phyloP scores from a whole-genome alignment of 1,140 invertebrate species.

The Drosophila obscura region DNA sequence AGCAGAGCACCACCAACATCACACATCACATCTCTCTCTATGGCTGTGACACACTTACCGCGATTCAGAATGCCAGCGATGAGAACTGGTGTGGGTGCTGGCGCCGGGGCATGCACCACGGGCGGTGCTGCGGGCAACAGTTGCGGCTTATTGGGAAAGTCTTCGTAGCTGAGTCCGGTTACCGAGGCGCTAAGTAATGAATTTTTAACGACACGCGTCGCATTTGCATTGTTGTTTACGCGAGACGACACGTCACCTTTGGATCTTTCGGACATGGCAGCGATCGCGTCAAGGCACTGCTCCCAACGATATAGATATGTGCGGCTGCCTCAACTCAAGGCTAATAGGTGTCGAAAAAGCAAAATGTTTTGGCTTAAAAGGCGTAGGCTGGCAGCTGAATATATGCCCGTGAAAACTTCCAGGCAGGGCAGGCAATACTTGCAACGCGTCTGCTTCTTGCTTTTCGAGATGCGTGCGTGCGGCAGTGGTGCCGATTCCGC shows the following conservation, averaged over 20 bases:
- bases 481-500: too few relatives aligned
- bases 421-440: slow-evolving; percentile 31
- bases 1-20: slow-evolving; percentile 42
- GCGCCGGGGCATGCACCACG: slow-evolving; percentile 68
- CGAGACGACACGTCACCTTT: slow-evolving; percentile 82
- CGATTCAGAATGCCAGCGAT: slow-evolving; percentile 74
- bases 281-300: slow-evolving; percentile 4
- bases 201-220: slow-evolving; percentile 73
- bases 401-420: slow-evolving; percentile 39
- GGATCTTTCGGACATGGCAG: slow-evolving; percentile 75
- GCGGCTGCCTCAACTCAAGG: background rate
- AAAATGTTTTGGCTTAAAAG: background rate
- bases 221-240: slow-evolving; percentile 61
- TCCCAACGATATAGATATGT: too few relatives aligned
- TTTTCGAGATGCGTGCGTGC: too few relatives aligned
- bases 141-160: slow-evolving; percentile 80
- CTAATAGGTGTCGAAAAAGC: background rate
- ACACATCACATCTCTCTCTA: background rate
- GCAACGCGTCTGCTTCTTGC: slow-evolving; percentile 27
- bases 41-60: slow-evolving; percentile 75
- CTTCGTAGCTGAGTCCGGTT: slow-evolving; percentile 76
- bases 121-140: slow-evolving; percentile 78
- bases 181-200: slow-evolving; percentile 80
- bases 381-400: too few relatives aligned
- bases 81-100: slow-evolving; percentile 56